Evolutionary conservation across 2,888 invertebrate genomes (phyloP).

Genomic region (Eupithecia vulgata): DNA sequence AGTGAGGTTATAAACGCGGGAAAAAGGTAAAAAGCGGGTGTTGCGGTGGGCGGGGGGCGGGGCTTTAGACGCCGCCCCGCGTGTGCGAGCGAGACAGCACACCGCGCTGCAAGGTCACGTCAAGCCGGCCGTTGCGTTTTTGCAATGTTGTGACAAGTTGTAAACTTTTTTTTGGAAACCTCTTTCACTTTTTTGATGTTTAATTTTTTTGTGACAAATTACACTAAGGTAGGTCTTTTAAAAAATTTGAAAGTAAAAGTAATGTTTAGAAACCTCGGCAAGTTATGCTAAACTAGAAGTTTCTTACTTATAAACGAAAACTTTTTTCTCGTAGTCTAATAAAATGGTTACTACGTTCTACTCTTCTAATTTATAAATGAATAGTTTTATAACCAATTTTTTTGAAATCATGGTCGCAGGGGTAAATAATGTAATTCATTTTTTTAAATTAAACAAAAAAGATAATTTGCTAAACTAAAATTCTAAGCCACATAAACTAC

Average conservation of each 20-base stretch:
- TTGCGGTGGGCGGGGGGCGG: slow-evolving; percentile 78
- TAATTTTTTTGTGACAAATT: neutral
- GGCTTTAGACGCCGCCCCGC: slow-evolving; percentile 62
- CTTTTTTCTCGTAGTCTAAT: neutral
- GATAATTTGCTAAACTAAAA: neutral
- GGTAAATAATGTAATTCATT: neutral
- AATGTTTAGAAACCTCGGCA: neutral
- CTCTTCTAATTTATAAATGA: no score
- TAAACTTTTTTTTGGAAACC: slow-evolving; percentile 25
- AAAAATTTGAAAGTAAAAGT: neutral
- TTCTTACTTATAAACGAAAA: neutral
- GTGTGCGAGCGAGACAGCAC: slow-evolving; percentile 68
- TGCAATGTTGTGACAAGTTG: slow-evolving; percentile 62
- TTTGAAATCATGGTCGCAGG: neutral
- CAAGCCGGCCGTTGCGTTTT: slow-evolving; percentile 47
- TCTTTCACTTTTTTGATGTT: neutral
- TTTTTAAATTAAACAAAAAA: neutral
- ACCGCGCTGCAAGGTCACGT: slow-evolving; percentile 69
- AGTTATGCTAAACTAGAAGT: neutral
- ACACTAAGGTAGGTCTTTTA: neutral
- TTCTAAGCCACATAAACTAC: neutral
- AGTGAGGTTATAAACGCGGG: slow-evolving; percentile 64
- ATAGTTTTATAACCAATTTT: neutral
- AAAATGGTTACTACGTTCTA: no score
- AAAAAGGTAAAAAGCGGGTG: slow-evolving; percentile 72